Percentiles rank a stretch among this genome's conserved stretches.
phyloP scores from a whole-genome alignment of 1,140 invertebrate species.

The Trichoplusia ni region DNA sequence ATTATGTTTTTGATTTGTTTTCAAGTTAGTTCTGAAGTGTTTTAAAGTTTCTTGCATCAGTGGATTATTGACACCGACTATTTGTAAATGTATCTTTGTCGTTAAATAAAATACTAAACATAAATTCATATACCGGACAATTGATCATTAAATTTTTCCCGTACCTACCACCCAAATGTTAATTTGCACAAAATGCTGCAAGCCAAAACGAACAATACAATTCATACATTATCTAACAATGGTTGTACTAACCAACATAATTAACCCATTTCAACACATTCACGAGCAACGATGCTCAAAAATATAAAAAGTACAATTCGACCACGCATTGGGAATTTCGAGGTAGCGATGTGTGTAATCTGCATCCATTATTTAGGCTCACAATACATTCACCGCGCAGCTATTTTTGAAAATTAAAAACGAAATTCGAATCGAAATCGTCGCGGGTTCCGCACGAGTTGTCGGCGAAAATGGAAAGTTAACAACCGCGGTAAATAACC shows the following conservation, averaged over 20 bases:
- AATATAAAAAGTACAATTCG: conserved; percentile 29
- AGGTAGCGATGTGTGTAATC: conserved; percentile 19
- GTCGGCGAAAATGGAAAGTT: conserved; percentile 69
- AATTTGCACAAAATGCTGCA: too few species aligned
- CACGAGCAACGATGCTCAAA: background rate
- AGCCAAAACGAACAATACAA: too few species aligned
- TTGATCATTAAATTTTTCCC: too few species aligned
- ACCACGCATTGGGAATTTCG: conserved; percentile 18
- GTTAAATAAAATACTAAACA: too few species aligned
- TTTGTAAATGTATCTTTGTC: too few species aligned
- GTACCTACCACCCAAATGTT: too few species aligned
- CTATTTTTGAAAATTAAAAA: conserved; percentile 77
- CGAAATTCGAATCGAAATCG: conserved; percentile 68
- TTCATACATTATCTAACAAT: too few species aligned
- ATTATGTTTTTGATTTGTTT: too few species aligned
- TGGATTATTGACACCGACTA: too few species aligned
- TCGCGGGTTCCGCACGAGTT: conserved; percentile 70
- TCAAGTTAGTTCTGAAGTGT: too few species aligned
- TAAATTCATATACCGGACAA: too few species aligned
- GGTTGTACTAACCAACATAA: background rate
- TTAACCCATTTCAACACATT: conserved; percentile 14
- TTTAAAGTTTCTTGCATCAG: too few species aligned
- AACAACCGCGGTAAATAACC: conserved; percentile 79
- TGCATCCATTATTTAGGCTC: conserved; percentile 26
- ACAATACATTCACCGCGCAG: conserved; percentile 35